Percentiles rank a stretch among this genome's conserved stretches.
phyloP scores from a whole-genome alignment of 2,888 invertebrate species.

The Drosophila silvestris region DNA sequence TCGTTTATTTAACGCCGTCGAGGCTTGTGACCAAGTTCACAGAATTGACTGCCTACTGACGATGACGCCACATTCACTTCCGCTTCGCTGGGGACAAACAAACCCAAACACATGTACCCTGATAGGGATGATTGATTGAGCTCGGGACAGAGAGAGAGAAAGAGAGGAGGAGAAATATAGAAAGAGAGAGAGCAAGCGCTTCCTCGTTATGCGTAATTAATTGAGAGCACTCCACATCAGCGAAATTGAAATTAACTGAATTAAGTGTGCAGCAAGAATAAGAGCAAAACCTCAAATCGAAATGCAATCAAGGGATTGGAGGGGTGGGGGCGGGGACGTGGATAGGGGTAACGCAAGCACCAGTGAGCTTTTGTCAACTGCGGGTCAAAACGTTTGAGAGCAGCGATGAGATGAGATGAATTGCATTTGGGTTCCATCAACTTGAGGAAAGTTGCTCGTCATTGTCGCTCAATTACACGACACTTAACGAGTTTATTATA shows the following conservation, averaged over 20 bases:
- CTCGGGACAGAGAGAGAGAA: not conserved
- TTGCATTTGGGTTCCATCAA: slow-evolving; percentile 15
- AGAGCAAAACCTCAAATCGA: slow-evolving; percentile 53
- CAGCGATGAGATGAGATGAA: not conserved
- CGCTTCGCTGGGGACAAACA: slow-evolving; percentile 24
- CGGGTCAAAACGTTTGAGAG: slow-evolving; percentile 45
- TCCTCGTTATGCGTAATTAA: slow-evolving; percentile 49
- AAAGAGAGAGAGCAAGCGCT: not conserved
- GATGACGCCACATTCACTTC: slow-evolving; percentile 52
- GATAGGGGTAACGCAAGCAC: not conserved
- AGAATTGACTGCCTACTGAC: slow-evolving; percentile 13
- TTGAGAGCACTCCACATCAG: slow-evolving; percentile 34
- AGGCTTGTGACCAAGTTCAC: slow-evolving; percentile 31
- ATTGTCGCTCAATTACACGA: slow-evolving; percentile 58
- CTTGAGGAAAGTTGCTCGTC: slow-evolving; percentile 19
- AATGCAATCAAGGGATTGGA: slow-evolving; percentile 43
- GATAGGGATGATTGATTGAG: slow-evolving; percentile 29
- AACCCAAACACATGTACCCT: slow-evolving; percentile 10
- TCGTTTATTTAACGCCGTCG: slow-evolving; percentile 30
- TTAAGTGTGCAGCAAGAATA: slow-evolving; percentile 45
- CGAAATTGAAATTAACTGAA: slow-evolving; percentile 66
- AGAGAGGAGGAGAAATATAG: accelerated
- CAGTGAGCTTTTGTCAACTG: slow-evolving; percentile 39
- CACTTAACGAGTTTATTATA: slow-evolving; percentile 55
- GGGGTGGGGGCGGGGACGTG: not conserved